Percentiles rank a stretch among this genome's conserved stretches.
phyloP scores from a whole-genome alignment of 1,140 invertebrate genomes.

The Tetramorium alpestre region DNA sequence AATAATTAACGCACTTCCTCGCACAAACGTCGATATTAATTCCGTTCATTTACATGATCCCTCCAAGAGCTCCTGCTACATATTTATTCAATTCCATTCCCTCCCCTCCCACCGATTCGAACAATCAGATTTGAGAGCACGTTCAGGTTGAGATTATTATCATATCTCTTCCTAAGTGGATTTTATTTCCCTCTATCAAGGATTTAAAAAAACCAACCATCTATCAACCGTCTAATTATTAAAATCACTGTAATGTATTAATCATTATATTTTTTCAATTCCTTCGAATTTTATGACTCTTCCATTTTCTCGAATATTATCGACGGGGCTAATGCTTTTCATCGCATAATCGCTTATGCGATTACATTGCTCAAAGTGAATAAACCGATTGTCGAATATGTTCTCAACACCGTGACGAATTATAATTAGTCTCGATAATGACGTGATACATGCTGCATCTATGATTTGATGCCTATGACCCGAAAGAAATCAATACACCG shows the following conservation, averaged over 20 bases:
- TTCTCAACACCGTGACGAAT: conserved; percentile 67
- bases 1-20: conserved; percentile 30
- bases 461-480: conserved; percentile 67
- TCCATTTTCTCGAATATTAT: neutral
- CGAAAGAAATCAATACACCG: conserved; percentile 77
- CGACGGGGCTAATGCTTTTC: neutral
- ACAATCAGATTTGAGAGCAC: neutral
- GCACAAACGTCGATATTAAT: conserved; percentile 24
- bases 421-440: conserved; percentile 77
- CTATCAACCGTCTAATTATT: conserved; percentile 5
- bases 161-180: neutral
- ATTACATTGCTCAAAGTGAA: conserved; percentile 64
- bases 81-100: conserved; percentile 25
- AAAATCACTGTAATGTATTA: neutral
- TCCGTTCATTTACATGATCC: conserved; percentile 37
- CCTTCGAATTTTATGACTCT: neutral
- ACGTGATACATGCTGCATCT: conserved; percentile 58
- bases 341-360: neutral
- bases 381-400: conserved; percentile 72
- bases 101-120: neutral
- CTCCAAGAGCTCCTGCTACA: neutral
- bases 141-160: neutral
- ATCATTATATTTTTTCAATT: neutral
- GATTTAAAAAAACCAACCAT: neutral
- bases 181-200: neutral